Percentiles rank a stretch among this genome's conserved stretches.
Conservation (phyloP, 2,797 vertebrate species). For the Pteropus rufus region DNA sequence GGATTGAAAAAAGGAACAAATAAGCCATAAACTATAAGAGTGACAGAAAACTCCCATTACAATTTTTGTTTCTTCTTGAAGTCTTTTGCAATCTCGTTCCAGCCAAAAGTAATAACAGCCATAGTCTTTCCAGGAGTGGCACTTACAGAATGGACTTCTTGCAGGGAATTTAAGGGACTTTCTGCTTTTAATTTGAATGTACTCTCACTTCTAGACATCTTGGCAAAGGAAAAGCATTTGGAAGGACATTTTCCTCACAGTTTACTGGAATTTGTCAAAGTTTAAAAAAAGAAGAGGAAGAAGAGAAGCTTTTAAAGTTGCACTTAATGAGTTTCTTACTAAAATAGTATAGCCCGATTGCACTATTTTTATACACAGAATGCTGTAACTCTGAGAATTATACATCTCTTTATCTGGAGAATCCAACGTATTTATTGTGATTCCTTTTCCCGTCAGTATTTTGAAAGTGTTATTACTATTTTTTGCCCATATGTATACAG, state of each 20-base stretch:
- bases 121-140: conserved; percentile 14
- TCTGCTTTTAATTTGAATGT: conserved; percentile 56
- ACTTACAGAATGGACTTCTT: conserved; percentile 45
- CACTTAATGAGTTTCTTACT: conserved; percentile 57
- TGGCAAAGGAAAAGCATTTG: conserved; percentile 45
- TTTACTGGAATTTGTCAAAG: conserved; percentile 67
- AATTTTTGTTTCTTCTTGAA: conserved; percentile 46
- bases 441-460: conserved; percentile 56
- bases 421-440: conserved; percentile 67
- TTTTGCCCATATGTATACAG: conserved; percentile 62
- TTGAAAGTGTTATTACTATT: conserved; percentile 73
- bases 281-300: conserved; percentile 26
- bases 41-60: conserved; percentile 30
- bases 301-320: conserved; percentile 51
- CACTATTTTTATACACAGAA: conserved; percentile 62
- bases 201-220: conserved; percentile 37
- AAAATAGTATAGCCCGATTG: conserved; percentile 58
- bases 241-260: conserved; percentile 52
- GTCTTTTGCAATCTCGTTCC: conserved; percentile 34
- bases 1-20: conserved; percentile 36
- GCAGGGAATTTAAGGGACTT: conserved; percentile 69
- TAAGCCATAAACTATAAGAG: not conserved
- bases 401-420: conserved; percentile 59
- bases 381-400: conserved; percentile 43
- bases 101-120: conserved; percentile 44